Evolutionary conservation across 2,888 invertebrate genomes (phyloP).

Genomic region (Meandrusa payeni): DNA sequence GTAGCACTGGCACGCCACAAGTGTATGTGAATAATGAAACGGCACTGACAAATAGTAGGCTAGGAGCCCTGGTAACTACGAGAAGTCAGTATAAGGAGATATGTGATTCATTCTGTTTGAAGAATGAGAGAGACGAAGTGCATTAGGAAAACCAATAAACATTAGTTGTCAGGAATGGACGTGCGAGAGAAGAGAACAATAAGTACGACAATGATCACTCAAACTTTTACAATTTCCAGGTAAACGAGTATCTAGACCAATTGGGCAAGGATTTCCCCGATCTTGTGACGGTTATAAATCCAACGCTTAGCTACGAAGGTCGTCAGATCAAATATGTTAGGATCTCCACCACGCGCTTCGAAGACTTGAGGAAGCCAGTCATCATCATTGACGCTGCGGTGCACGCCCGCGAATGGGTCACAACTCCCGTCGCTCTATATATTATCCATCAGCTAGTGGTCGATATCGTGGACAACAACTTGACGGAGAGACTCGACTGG

Average conservation of each 20-base stretch:
- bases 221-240: slow-evolving; percentile 60
- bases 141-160: no score
- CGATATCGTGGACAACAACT: slow-evolving; percentile 64
- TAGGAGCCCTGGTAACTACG: no score
- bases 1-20: no score
- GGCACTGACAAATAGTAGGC: no score
- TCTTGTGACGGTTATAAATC: slow-evolving; percentile 72
- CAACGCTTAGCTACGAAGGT: slow-evolving; percentile 81
- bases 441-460: slow-evolving; percentile 84
- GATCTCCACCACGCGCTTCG: slow-evolving; percentile 76
- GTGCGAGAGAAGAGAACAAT: no score
- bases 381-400: slow-evolving; percentile 83
- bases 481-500: slow-evolving; percentile 84
- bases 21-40: no score
- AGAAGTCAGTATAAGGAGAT: no score
- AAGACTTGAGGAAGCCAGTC: slow-evolving; percentile 72
- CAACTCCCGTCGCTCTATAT: slow-evolving; percentile 84
- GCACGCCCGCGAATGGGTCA: slow-evolving; percentile 88
- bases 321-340: slow-evolving; percentile 81
- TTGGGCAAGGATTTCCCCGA: slow-evolving; percentile 67
- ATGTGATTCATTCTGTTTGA: no score
- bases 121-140: no score
- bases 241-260: slow-evolving; percentile 68
- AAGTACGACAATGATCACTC: no score
- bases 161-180: no score